Percentiles rank a stretch among this genome's conserved stretches.
phyloP scores from a whole-genome alignment of 2,113 vertebrate genomes.

The Willisornis vidua region DNA sequence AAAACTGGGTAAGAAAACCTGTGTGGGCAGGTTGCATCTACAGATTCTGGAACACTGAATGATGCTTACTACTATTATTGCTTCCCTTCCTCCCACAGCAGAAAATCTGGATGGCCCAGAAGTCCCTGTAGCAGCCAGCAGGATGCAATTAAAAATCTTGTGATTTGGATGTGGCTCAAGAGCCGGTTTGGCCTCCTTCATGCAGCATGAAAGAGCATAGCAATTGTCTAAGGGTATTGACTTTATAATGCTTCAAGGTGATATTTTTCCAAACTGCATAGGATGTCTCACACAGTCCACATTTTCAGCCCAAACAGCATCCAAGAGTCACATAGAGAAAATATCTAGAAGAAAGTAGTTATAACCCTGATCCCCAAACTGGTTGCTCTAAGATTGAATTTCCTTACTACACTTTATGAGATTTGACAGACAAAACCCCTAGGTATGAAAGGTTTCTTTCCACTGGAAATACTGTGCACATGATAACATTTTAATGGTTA shows the following conservation, averaged over 20 bases:
- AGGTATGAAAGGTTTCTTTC: neutral
- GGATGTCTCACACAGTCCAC: neutral
- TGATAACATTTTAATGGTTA: neutral
- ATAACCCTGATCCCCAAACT: neutral
- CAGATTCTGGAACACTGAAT: neutral
- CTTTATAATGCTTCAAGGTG: neutral
- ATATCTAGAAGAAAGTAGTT: neutral
- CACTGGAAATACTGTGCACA: neutral
- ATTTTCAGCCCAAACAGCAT: neutral
- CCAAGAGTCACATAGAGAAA: neutral
- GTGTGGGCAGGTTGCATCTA: neutral
- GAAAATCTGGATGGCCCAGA: neutral
- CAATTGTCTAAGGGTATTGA: neutral
- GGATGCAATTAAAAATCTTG: neutral
- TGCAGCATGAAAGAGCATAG: neutral
- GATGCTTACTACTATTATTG: neutral
- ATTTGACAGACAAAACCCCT: neutral
- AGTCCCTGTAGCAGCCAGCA: neutral
- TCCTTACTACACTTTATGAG: neutral
- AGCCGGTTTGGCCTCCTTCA: neutral
- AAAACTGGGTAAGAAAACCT: neutral
- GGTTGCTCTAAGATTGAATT: neutral
- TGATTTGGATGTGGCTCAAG: neutral
- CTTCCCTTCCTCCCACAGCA: neutral
- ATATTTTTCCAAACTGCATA: neutral